These are phyloP conservation scores for Andricus curvator DNA, from an alignment of 2,888 invertebrate species.

Conservation along the genomic window DNA sequence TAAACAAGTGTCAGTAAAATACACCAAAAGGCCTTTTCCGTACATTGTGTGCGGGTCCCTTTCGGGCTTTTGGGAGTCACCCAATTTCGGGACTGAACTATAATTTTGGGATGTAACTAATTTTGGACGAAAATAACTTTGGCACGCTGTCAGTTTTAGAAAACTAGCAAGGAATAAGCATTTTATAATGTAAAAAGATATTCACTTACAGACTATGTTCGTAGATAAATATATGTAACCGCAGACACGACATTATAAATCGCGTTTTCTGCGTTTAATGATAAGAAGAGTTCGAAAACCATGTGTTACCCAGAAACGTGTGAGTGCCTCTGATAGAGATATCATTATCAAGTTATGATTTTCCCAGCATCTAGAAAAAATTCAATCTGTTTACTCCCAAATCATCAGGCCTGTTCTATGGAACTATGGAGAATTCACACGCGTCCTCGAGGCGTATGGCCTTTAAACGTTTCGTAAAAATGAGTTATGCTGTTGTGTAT, in stretches of 20 bases:
- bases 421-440: neutral
- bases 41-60: no score
- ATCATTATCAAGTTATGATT: conserved; percentile 56
- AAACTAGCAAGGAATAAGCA: neutral
- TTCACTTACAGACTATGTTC: neutral
- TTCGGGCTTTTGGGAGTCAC: no score
- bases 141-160: no score
- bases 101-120: no score
- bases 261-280: neutral
- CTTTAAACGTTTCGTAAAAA: conserved; percentile 46
- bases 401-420: conserved; percentile 39
- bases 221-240: conserved; percentile 14
- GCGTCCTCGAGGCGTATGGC: conserved; percentile 49
- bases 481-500: neutral
- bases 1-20: no score
- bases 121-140: no score
- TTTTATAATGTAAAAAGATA: neutral
- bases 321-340: conserved; percentile 56
- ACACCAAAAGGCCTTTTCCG: no score
- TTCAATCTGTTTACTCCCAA: conserved; percentile 46
- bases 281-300: conserved; percentile 39
- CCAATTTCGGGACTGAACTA: no score
- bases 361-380: conserved; percentile 49
- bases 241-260: conserved; percentile 16
- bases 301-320: conserved; percentile 50